Conservation (phyloP, 2,888 invertebrate genomes). For the Nephrotoma appendiculata region DNA sequence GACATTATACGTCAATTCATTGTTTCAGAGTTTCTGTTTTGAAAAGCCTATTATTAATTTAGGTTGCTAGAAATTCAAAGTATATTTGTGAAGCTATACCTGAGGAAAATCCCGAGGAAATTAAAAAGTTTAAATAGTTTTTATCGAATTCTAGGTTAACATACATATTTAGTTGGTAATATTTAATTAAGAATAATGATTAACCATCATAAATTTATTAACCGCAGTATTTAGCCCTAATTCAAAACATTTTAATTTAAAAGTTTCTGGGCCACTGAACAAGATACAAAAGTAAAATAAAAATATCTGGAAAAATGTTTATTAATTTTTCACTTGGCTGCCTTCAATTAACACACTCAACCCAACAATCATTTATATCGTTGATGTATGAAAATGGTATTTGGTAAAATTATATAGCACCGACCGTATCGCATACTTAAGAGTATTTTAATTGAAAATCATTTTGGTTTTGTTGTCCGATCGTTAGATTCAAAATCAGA, state of each 20-base stretch:
- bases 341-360: background rate
- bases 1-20: too few relatives aligned
- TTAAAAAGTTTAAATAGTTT: too few relatives aligned
- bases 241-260: background rate
- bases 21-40: too few relatives aligned
- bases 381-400: background rate
- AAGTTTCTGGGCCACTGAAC: background rate
- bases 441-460: background rate
- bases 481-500: background rate
- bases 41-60: too few relatives aligned
- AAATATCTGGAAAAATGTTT: background rate
- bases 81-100: too few relatives aligned
- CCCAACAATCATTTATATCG: background rate
- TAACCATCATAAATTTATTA: too few relatives aligned
- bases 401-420: background rate
- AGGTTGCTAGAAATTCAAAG: too few relatives aligned
- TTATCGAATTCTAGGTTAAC: too few relatives aligned
- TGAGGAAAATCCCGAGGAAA: too few relatives aligned
- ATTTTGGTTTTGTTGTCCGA: background rate
- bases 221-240: too few relatives aligned
- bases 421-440: background rate
- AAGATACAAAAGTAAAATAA: background rate
- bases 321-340: background rate
- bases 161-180: too few relatives aligned
- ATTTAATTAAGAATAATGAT: too few relatives aligned